A percentile compares a stretch with the other conserved stretches of the same genome.
Conservation (phyloP, 2,113 vertebrate genomes). For the Danionella cerebrum region DNA sequence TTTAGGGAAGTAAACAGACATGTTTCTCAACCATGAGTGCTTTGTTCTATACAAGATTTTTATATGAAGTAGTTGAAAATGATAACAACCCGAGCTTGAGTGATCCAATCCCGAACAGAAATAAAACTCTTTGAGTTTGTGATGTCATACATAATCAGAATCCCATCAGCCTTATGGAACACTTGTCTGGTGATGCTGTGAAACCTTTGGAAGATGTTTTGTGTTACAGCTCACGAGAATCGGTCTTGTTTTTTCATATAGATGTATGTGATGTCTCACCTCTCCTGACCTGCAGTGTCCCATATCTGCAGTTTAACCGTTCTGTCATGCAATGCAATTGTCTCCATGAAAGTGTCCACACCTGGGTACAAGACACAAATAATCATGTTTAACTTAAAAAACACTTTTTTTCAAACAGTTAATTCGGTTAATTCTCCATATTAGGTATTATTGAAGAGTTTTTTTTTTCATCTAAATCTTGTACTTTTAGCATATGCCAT, state of each 20-base stretch:
- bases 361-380: slow-evolving; percentile 59
- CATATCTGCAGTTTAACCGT: slow-evolving; percentile 75
- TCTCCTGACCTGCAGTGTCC: slow-evolving; percentile 94
- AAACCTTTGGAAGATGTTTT: slow-evolving; percentile 65
- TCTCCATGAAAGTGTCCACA: slow-evolving; percentile 77
- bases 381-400: neutral
- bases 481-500: too few species aligned
- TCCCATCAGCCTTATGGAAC: slow-evolving; percentile 80
- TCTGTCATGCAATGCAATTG: slow-evolving; percentile 68
- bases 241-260: neutral
- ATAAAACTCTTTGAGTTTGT: slow-evolving; percentile 71
- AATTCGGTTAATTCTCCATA: too few species aligned
- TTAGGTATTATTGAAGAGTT: too few species aligned
- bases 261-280: slow-evolving; percentile 55
- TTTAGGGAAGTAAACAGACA: neutral
- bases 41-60: neutral
- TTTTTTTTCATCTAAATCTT: too few species aligned
- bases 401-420: too few species aligned
- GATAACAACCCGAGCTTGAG: slow-evolving; percentile 71
- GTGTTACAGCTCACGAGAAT: neutral
- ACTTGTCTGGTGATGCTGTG: slow-evolving; percentile 80
- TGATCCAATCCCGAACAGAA: slow-evolving; percentile 76
- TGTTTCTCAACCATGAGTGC: accelerated
- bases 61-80: neutral
- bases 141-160: slow-evolving; percentile 90